These are phyloP conservation scores for Lophura nycthemera DNA, from an alignment of 2,113 vertebrate genomes.

Conservation along the genomic window DNA sequence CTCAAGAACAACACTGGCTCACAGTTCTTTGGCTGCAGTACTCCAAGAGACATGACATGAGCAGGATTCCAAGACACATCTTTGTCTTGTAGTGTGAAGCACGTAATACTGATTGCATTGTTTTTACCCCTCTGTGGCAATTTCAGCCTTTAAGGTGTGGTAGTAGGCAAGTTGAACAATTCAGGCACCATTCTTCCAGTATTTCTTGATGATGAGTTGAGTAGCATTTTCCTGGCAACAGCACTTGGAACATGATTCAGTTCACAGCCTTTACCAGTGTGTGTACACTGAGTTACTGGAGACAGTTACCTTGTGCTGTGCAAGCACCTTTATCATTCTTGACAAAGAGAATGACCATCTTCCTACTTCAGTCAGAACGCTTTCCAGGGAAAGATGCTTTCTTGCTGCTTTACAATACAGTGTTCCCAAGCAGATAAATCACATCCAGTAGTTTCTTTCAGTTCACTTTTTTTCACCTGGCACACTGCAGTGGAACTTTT, in stretches of 20 bases:
- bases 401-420: neutral
- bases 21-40: neutral
- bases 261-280: rapidly evolving
- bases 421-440: neutral
- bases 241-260: neutral
- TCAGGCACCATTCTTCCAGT: neutral
- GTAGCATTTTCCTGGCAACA: neutral
- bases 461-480: neutral
- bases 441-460: neutral
- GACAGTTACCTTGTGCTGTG: neutral
- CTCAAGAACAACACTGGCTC: neutral
- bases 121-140: neutral
- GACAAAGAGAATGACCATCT: neutral
- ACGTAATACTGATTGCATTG: neutral
- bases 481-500: neutral
- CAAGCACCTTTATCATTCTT: neutral
- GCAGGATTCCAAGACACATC: neutral
- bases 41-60: rapidly evolving
- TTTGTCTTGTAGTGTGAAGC: neutral
- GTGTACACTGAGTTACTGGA: neutral
- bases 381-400: neutral
- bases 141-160: neutral
- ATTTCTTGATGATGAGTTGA: neutral
- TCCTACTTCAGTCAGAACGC: neutral
- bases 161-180: neutral